Evolutionary conservation across 2,113 vertebrate genomes (phyloP), one percentile per base, ranked within the genome.

Genomic region (Melozone crissalis): DNA sequence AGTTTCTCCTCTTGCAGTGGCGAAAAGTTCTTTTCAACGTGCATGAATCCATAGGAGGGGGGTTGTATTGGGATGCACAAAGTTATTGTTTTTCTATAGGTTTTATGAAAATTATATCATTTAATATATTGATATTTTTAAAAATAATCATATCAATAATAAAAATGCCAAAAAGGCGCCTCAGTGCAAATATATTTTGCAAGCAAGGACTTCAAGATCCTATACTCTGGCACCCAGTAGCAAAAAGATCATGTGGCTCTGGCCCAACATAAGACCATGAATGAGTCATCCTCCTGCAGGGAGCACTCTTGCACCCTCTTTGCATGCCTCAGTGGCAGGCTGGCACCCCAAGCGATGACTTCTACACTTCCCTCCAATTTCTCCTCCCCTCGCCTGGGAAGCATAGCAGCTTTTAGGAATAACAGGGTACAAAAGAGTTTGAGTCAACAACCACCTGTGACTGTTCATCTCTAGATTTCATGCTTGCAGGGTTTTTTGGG

Each of bases 391-490:
- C 84, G 72, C 76, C 58, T 82, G 44, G 80, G 61, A 87, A 84
- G 61, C 3, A 0, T 52, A 66, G 66, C 54, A 69, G 76, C 69
- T 87, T 91, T 89, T 69, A 52, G 81, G 87, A 89, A 75, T 72
- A 72, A n/a, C 26, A 91, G 41, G 18, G 21, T 73, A 37, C 71
- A 58, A 44, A 84, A 91, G 62, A 83, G 43, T 67, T 76, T 85
- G 89, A 87, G 31, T 79, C 89, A 93, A 89, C 61, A 84, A 54
- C 37, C 66, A 75, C 66, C 62, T 91, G 66, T 1, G 0, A 75
- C 46, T 75, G 77, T 84, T 94, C 84, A 72, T 92, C 66, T 88
- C 44, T 44, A 93, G n/a, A 87, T 91, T 89, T 91, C 72, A 86
- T 88, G 71, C 75, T 90, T 79, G 67, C 58, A 44, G 63, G n/a